Percentiles rank a stretch among this genome's conserved stretches.
Conservation (phyloP, 2,797 vertebrate species). For the Amniataba percoides region DNA sequence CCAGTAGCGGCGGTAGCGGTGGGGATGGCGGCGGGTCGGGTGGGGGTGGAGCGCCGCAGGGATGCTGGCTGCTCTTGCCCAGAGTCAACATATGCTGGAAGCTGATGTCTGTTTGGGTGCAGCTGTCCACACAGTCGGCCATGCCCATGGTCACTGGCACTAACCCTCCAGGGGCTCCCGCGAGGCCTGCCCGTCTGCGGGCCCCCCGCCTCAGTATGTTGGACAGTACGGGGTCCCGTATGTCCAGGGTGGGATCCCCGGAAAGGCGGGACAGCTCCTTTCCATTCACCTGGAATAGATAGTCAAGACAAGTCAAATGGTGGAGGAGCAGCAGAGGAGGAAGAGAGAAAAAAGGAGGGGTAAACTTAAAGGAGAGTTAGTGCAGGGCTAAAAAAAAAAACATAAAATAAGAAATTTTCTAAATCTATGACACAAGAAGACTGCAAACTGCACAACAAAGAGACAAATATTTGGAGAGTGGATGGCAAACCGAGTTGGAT, state of each 20-base stretch:
- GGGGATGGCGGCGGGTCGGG: conserved; percentile 77
- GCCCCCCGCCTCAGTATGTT: conserved; percentile 87
- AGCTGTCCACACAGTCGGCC: conserved; percentile 91
- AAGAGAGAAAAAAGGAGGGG: conserved; percentile 6
- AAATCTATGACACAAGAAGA: background rate
- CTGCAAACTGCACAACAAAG: background rate
- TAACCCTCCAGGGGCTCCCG: conserved; percentile 55
- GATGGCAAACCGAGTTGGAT: background rate
- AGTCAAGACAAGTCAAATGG: conserved; percentile 25
- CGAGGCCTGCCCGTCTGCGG: conserved; percentile 80
- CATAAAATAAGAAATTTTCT: background rate
- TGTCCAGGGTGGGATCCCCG: conserved; percentile 86
- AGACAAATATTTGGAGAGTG: conserved; percentile 1
- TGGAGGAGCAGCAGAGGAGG: conserved; percentile 5
- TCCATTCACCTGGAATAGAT: conserved; percentile 84
- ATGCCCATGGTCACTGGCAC: conserved; percentile 77
- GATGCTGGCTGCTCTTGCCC: conserved; percentile 86
- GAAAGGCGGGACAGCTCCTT: conserved; percentile 88
- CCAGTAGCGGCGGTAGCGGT: conserved; percentile 81
- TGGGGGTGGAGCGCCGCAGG: conserved; percentile 83
- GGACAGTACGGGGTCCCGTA: conserved; percentile 86
- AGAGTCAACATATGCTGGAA: conserved; percentile 92
- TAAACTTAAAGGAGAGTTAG: background rate
- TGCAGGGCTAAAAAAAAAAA: conserved; percentile 15
- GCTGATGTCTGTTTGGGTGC: conserved; percentile 93